Evolutionary conservation across 2,888 invertebrate species (phyloP), one percentile per base, ranked within the genome.

Genomic region (Limnephilus rhombicus): DNA sequence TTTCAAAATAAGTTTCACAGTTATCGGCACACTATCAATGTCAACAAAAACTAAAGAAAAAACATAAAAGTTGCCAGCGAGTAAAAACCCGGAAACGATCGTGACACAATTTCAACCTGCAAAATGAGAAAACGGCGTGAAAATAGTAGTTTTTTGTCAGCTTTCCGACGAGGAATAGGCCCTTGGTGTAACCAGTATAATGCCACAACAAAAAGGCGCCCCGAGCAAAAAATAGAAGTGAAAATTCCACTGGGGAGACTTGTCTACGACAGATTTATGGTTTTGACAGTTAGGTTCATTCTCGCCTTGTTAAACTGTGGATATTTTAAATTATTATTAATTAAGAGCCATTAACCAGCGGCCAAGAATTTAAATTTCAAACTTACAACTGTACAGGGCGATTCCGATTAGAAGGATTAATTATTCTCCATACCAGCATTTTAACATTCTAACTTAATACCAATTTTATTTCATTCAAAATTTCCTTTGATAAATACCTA

Each of bases 231-330:
- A 68, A 68, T 9, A 24, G 68, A 24, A 68, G 24, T n/a, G 68
- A 9, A n/a, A 68, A 68, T 68, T 68, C 24, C n/a, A 2, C 68
- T 9, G 68, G 68, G 68, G 68, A 68, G 68, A 68, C 24, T 68
- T 68, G 68, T 68, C 68, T 68, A 68, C 68, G 24, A 68, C 68
- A 68, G 68, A 68, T 68, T 68, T 68, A 68, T 68, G 68, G 24
- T 68, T 68, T 68, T 68, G 68, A 68, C 68, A 68, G 68, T 68
- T 68, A 68, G 68, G 68, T n/a, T 68, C 68, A n/a, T 68, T 68
- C 68, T 24, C 24, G 1, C 24, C 68, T 68, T 68, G 68, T 24
- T 7, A 68, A 68, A 68, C 68, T 68, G 9, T 68, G 24, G 18
- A 53, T 4, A 53, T 53, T 53, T 18, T 53, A 18, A 53, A 24